phyloP scores from a whole-genome alignment of 2,888 invertebrate genomes.

The Euzophera pinguis region DNA sequence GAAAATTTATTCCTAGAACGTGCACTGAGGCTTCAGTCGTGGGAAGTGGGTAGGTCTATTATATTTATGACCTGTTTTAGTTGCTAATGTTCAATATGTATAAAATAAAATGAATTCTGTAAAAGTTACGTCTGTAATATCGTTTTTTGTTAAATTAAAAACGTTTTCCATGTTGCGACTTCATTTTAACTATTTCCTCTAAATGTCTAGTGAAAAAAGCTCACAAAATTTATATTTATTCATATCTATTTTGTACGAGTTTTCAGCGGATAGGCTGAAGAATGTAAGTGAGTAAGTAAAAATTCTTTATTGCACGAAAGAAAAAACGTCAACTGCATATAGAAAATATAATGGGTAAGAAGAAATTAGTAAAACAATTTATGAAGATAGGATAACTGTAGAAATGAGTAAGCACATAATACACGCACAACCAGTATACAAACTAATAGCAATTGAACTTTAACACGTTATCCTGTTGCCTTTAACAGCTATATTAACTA shows the following conservation, averaged over 20 bases:
- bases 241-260: too few species aligned
- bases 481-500: slow-evolving; percentile 38
- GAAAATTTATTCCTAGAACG: slow-evolving; percentile 10
- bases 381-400: background rate
- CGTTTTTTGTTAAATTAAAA: too few species aligned
- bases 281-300: too few species aligned
- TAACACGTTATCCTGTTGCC: slow-evolving; percentile 50
- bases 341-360: background rate
- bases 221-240: too few species aligned
- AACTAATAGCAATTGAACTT: slow-evolving; percentile 1
- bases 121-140: too few species aligned
- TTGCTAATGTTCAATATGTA: background rate
- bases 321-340: too few species aligned
- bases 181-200: too few species aligned
- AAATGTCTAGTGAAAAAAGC: too few species aligned
- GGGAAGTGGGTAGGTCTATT: slow-evolving; percentile 8
- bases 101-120: background rate
- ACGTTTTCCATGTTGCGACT: too few species aligned
- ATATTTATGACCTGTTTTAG: background rate
- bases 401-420: background rate
- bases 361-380: background rate
- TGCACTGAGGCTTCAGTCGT: background rate
- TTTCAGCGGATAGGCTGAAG: too few species aligned
- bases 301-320: too few species aligned
- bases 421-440: background rate